Base-by-base conservation (phyloP, 2,113 vertebrate genomes). In the western clawed frog (Xenopus tropicalis) region DNA sequence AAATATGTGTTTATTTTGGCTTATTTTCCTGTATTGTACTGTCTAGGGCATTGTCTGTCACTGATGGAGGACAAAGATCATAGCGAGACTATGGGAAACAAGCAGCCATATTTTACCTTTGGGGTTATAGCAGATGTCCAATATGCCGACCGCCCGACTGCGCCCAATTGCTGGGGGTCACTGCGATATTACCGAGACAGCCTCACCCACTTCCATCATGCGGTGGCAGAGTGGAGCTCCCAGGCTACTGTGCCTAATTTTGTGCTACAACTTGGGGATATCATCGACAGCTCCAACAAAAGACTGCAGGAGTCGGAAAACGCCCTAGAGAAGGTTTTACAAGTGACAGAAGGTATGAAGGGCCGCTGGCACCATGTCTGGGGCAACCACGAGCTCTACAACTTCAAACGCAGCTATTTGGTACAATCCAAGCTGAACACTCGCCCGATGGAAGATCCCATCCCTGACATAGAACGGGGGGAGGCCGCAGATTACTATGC, bases 381-480 rank as follows among this genome's bases (percentile, higher is more conserved):
- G 97, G 96, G 96, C 0, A 99, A 99, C 82, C 97, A 99, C 22
- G 97, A 99, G 80, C 86, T 98, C 1, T 98, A 97, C n/a, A 99
- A 98, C 86, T 99, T 98, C 82, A 90, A 82, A 78, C 83, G 96
- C 78, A 79, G 87, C 17, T 80, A 72, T 57, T 86, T 98, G 78
- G 73, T 72, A 17, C 54, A 25, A 9, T 96, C 82, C 0, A 61
- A 70, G 48, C 91, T 99, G 46, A 92, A 93, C 84, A 94, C 88
- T 66, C 80, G 80, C 0, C 73, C 29, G 0, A 71, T 79, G 16
- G 46, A 82, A 25, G 84, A 80, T 1, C 2, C 48, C 0, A 74
- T 54, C 11, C 58, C 14, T 16, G 5, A 14, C 23, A 78, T 16
- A 17, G 0, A 8, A 3, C 22, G 20, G 1, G 23, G 24, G 0